Conservation (phyloP, 1,140 invertebrate species). For the Propsilocerus akamusi region DNA sequence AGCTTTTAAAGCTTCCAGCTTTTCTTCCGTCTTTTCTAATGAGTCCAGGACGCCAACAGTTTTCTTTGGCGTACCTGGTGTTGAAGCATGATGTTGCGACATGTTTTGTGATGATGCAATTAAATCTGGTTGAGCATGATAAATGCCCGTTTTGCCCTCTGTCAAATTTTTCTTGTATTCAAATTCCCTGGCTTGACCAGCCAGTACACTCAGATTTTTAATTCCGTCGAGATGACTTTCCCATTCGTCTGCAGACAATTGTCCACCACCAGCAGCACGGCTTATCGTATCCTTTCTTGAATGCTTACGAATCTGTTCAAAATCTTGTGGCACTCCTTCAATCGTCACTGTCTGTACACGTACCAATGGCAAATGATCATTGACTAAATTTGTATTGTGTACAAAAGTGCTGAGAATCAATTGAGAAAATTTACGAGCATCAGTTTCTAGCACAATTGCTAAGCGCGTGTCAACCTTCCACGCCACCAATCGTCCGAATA, state of each 20-base stretch:
- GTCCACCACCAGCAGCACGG: slow-evolving; percentile 1
- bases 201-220: slow-evolving; percentile 16
- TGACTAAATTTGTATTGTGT: slow-evolving; percentile 36
- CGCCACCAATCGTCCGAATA: slow-evolving; percentile 40
- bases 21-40: neutral
- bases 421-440: slow-evolving; percentile 38
- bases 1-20: neutral
- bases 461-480: slow-evolving; percentile 41
- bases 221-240: slow-evolving; percentile 19
- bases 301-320: slow-evolving; percentile 17
- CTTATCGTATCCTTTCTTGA: slow-evolving; percentile 14
- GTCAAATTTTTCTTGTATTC: slow-evolving; percentile 15
- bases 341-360: slow-evolving; percentile 36
- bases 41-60: neutral
- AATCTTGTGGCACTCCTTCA: slow-evolving; percentile 30
- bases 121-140: slow-evolving; percentile 14
- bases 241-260: slow-evolving; percentile 15
- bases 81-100: neutral
- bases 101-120: slow-evolving; percentile 7
- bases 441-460: slow-evolving; percentile 38
- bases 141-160: slow-evolving; percentile 13
- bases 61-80: neutral
- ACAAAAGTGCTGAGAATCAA: slow-evolving; percentile 34
- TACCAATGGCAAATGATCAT: slow-evolving; percentile 38
- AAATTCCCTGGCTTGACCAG: slow-evolving; percentile 20